phyloP scores from a whole-genome alignment of 30 jellyfish, hydroid and myxozoan species.

The Cassiopea xamachana region DNA sequence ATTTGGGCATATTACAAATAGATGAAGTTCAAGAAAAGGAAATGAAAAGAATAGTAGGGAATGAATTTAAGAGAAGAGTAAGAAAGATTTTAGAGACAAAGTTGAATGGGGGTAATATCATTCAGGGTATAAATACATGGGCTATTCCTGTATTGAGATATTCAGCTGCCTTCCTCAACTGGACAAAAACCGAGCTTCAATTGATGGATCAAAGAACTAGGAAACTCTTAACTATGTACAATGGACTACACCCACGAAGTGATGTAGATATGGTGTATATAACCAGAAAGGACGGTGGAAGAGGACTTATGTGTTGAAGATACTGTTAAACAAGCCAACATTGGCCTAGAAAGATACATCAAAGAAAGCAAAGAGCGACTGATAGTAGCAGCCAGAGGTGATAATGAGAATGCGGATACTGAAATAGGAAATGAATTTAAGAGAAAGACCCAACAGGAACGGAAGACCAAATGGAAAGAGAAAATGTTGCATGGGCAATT shows the following conservation, averaged over 20 bases:
- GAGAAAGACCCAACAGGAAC: neutral
- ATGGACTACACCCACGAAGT: neutral
- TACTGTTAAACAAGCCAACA: neutral
- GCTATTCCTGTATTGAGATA: neutral
- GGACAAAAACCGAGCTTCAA: neutral
- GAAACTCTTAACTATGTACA: neutral
- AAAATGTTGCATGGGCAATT: neutral
- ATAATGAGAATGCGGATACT: neutral
- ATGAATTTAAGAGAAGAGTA: too few relatives aligned
- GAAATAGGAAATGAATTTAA: neutral
- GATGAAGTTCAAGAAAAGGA: too few relatives aligned
- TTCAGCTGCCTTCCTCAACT: neutral
- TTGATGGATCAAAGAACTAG: neutral
- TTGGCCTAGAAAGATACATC: neutral
- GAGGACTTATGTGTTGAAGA: conserved; percentile 13
- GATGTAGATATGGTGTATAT: neutral
- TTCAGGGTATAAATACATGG: neutral
- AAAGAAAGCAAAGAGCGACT: neutral
- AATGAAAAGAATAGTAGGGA: too few relatives aligned
- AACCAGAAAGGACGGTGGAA: neutral
- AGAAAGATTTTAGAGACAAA: too few relatives aligned
- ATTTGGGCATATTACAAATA: too few relatives aligned
- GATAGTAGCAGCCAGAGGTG: conserved; percentile 1
- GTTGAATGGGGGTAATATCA: neutral
- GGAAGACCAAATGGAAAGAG: neutral